phyloP scores from a whole-genome alignment of 2,797 vertebrate species.

The Sparus aurata region DNA sequence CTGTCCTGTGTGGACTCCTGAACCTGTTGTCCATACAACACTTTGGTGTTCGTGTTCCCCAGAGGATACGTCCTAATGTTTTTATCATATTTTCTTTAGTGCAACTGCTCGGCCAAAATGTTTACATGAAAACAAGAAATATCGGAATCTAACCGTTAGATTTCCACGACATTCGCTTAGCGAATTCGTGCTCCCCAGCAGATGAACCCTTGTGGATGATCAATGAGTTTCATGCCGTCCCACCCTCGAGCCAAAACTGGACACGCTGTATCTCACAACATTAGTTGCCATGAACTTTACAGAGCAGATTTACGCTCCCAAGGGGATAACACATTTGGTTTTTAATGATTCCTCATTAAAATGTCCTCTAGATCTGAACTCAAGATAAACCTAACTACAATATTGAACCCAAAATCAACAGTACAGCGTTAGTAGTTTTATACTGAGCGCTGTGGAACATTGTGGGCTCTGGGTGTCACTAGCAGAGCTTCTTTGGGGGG shows the following conservation, averaged over 20 bases:
- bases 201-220: slow-evolving; percentile 7
- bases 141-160: background rate
- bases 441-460: slow-evolving; percentile 7
- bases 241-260: background rate
- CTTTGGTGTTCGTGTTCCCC: background rate
- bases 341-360: slow-evolving; percentile 16
- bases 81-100: background rate
- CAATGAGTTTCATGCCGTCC: background rate
- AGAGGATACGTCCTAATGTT: background rate
- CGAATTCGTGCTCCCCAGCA: slow-evolving; percentile 26
- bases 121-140: background rate
- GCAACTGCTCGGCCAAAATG: background rate
- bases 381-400: slow-evolving; percentile 6
- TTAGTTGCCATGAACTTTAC: slow-evolving; percentile 15
- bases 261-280: slow-evolving; percentile 19
- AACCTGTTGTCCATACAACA: background rate
- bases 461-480: slow-evolving; percentile 11
- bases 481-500: background rate
- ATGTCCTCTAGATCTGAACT: background rate
- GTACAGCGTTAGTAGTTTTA: background rate
- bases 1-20: background rate
- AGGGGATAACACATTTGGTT: background rate
- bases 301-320: background rate
- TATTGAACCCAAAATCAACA: slow-evolving; percentile 1
- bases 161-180: background rate